Evolutionary conservation across 2,113 vertebrate genomes (phyloP), one percentile per base, ranked within the genome.

Genomic region (Dryoscopus gambensis): DNA sequence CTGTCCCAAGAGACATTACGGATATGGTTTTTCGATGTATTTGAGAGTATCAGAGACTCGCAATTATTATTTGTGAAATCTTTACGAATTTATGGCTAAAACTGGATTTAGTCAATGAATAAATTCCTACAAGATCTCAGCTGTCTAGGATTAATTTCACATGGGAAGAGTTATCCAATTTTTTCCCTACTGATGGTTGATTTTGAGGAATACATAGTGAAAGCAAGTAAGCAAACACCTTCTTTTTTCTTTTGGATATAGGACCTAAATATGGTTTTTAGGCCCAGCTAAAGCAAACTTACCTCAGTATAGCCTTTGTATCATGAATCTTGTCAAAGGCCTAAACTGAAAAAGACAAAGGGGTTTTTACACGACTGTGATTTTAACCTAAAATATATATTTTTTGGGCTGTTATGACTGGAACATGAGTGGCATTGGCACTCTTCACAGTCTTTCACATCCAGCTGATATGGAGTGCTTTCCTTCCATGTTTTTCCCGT

Each of bases 351-450:
- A 42, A 87, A 71, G 5, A 6, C 11, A 68, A 79, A 74, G 2
- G 0, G 2, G 0, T 22, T 53, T 81, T 50, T 73, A 68, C 20
- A 39, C 42, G 4, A 35, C 20, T 24, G 7, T 22, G 15, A 63
- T 82, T 79, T 78, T 73, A 64, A 55, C 28, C 5, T 47, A 27
- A 86, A 90, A 70, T 77, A 53, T 15, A 40, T 31, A 62, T 55
- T 90, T 63, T 53, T 13, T 6, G 19, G 10, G 2, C 3, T 78
- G 13, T 42, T 46, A 3, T 55, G 18, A 11, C 35, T 53, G 22
- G 7, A 85, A 77, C 6, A 33, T 17, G 25, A 81, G 22, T n/a
- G 15, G 7, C 33, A 74, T 8, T 23, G 33, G 3, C 11, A 57
- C 2, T 2, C 22, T 50, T 83, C 76, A 25, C 24, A 2, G 10